Conservation (phyloP, 2,797 vertebrate species). For the Gymnoscopelus braueri region DNA sequence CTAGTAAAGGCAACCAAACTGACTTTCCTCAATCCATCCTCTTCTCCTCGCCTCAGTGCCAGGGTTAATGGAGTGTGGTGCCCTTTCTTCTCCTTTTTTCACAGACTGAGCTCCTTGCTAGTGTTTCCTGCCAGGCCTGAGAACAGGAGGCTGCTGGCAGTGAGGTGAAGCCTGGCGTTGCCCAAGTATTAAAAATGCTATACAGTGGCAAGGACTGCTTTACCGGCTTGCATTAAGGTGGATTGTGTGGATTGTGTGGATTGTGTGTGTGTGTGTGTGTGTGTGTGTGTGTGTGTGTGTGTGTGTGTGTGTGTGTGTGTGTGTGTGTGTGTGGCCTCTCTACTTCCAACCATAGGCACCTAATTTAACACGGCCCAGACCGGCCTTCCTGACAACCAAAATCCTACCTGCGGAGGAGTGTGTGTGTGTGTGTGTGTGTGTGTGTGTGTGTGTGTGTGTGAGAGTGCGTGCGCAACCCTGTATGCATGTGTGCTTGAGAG, state of each 20-base stretch:
- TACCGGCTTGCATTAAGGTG: neutral
- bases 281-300: constrained; percentile 1
- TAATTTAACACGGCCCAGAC: too few species aligned
- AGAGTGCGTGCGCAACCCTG: neutral
- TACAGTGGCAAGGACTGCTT: constrained; percentile 1
- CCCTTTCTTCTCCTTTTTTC: constrained; percentile 13
- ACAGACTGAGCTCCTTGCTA: constrained; percentile 31
- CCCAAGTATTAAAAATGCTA: neutral
- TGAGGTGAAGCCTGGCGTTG: constrained; percentile 11
- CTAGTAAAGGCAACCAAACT: constrained; percentile 1
- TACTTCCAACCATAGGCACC: too few species aligned
- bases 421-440: constrained; percentile 3
- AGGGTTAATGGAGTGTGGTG: constrained; percentile 32
- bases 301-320: neutral
- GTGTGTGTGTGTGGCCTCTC: neutral
- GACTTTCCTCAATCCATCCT: neutral
- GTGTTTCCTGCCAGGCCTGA: constrained; percentile 25
- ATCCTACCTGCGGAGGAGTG: neutral
- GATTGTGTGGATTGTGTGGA: neutral
- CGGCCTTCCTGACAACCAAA: too few species aligned
- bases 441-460: constrained; percentile 4
- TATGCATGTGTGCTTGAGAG: neutral
- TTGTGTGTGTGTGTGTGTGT: neutral
- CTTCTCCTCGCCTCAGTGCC: constrained; percentile 18
- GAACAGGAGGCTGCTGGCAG: constrained; percentile 20